Conservation (phyloP, 1,140 invertebrate genomes). For the Drosophila kepulauana region DNA sequence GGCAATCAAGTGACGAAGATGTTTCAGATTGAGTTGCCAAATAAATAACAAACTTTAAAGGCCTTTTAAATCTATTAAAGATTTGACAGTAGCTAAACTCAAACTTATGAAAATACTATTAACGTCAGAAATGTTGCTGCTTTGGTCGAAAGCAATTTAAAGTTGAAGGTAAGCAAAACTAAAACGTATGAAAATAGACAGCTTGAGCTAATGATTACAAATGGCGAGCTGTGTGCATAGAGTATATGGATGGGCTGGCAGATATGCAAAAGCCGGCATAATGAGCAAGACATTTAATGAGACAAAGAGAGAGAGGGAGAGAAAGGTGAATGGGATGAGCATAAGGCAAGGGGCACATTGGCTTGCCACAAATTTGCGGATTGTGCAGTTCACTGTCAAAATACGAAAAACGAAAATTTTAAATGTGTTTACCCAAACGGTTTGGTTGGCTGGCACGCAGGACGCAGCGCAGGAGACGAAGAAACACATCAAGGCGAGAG, state of each 20-base stretch:
- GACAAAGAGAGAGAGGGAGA: neutral
- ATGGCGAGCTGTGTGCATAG: conserved; percentile 1
- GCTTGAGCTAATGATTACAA: conserved; percentile 12
- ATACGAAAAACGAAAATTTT: conserved; percentile 39
- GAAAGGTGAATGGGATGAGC: neutral
- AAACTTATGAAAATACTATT: neutral
- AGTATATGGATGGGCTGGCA: neutral
- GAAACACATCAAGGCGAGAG: neutral
- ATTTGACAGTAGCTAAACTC: neutral
- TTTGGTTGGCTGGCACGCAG: conserved; percentile 8
- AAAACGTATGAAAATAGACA: conserved; percentile 7
- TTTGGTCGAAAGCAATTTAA: neutral
- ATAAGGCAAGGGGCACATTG: neutral
- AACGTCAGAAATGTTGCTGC: neutral
- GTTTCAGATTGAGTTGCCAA: neutral
- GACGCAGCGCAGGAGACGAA: neutral
- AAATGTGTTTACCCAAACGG: conserved; percentile 55
- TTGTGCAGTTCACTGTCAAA: conserved; percentile 26
- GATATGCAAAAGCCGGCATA: neutral
- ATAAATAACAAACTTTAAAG: neutral
- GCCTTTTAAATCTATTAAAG: neutral
- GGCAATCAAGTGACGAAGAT: neutral
- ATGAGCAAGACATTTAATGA: neutral
- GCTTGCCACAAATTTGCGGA: conserved; percentile 32
- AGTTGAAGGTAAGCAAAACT: neutral